Conservation (phyloP, 30 jellyfish, hydroid and myxozoan species). For the Cassiopea andromeda region DNA sequence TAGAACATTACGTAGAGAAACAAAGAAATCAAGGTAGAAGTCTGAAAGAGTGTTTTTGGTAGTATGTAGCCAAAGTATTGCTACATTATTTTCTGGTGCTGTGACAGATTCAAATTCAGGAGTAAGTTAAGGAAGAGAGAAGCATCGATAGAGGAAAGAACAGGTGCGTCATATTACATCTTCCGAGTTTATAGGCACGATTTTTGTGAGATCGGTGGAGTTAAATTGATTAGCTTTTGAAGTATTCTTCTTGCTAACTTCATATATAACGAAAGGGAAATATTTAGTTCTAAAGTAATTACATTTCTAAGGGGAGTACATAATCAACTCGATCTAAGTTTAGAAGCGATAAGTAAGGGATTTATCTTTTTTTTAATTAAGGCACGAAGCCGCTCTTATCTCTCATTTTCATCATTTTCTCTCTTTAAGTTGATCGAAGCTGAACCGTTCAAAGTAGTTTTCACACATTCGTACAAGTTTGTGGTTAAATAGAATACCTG, state of each 20-base stretch:
- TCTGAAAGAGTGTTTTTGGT: background rate
- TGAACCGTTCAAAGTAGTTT: too few species aligned
- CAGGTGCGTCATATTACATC: background rate
- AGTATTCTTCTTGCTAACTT: background rate
- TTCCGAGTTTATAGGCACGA: background rate
- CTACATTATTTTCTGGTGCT: background rate
- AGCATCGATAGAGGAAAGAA: background rate
- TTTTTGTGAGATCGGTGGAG: background rate
- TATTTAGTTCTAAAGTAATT: too few species aligned
- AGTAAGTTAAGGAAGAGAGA: background rate
- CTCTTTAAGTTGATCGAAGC: too few species aligned
- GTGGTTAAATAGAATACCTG: too few species aligned
- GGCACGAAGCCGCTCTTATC: too few species aligned
- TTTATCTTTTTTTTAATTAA: too few species aligned
- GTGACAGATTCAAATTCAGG: background rate
- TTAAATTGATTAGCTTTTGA: background rate
- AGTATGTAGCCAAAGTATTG: background rate
- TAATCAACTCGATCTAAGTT: too few species aligned
- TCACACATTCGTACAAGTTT: too few species aligned
- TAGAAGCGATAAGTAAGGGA: too few species aligned
- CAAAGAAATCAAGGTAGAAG: background rate
- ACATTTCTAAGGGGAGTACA: too few species aligned
- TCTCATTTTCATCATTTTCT: too few species aligned
- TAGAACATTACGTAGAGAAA: conserved; percentile 54
- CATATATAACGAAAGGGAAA: too few species aligned